These are phyloP conservation scores for Drosophila melanica DNA, from an alignment of 1,140 invertebrate species.

Conservation along the genomic window DNA sequence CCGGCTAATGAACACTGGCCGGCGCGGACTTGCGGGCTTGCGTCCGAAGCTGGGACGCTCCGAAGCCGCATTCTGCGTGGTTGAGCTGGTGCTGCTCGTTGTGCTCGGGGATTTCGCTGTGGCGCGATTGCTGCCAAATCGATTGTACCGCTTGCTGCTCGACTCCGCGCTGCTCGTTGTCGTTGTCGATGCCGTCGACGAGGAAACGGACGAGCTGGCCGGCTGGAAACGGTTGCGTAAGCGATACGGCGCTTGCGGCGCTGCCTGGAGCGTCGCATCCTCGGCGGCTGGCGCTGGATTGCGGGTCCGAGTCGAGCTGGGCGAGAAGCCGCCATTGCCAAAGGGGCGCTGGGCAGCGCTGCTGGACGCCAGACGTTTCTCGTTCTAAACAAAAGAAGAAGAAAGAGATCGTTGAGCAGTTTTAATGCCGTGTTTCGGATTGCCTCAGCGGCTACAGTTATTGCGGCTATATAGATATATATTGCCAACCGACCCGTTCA, in stretches of 20 bases:
- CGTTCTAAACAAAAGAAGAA: conserved; percentile 45
- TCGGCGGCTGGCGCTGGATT: conserved; percentile 41
- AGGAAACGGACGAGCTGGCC: conserved; percentile 26
- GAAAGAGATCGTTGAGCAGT: neutral
- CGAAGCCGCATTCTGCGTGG: conserved; percentile 48
- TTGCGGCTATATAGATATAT: too few species aligned
- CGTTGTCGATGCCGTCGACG: conserved; percentile 48
- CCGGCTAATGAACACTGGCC: conserved; percentile 78
- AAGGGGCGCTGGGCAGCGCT: conserved; percentile 55
- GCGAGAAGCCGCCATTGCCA: conserved; percentile 74
- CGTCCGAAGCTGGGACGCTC: conserved; percentile 69
- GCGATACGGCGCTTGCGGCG: conserved; percentile 48
- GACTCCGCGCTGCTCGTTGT: conserved; percentile 53
- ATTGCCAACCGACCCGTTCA: conserved; percentile 43
- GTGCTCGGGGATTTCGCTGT: conserved; percentile 36
- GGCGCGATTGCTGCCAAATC: conserved; percentile 57
- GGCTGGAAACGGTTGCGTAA: conserved; percentile 75
- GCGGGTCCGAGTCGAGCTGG: conserved; percentile 56
- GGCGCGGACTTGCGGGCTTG: conserved; percentile 57
- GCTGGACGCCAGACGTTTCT: conserved; percentile 60
- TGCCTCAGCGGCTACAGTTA: conserved; percentile 25
- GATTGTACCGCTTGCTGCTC: conserved; percentile 76
- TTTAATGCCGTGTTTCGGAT: conserved; percentile 14
- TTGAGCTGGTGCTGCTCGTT: conserved; percentile 34
- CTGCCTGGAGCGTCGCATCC: conserved; percentile 39